Evolutionary conservation across 2,113 vertebrate genomes (phyloP), one percentile per base, ranked within the genome.

Genomic region (Anolis carolinensis): DNA sequence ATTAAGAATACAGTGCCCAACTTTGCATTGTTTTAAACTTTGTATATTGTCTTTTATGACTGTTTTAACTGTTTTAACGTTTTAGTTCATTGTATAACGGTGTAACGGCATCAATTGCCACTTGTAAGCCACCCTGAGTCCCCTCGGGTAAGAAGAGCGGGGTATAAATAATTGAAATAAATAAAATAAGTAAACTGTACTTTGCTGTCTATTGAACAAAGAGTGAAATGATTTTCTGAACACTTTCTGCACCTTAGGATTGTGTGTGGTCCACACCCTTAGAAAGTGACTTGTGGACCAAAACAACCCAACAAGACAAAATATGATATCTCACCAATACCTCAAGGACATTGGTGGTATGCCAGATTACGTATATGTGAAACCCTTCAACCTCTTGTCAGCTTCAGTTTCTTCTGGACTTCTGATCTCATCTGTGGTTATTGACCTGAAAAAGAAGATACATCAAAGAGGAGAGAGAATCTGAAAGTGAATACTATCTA

Each of bases 401-500:
- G 8, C 84, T 1, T 71, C 73, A 13, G 67, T 73, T 55, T 85
- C 84, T 20, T 32, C 1, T 87, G 0, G 1, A 63, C 81, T 87
- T 82, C 7, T 1, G 86, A 83, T 13, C 0, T 16, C 27, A 8
- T 8, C 65, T 70, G 48, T 81, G 63, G 62, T 55, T 5, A 20
- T 44, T 55, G 68, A 73, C 34, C 39, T 0, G 62, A 16, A 14
- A 13, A 87, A 52, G 76, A 44, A 79, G 79, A 20, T 70, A 52
- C 74, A 4, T 59, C 25, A 62, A 16, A 77, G 1, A 83, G 44
- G 21, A 90, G 2, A 25, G 4, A 1, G 80, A 89, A 90, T 65
- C 81, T 25, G 5, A 65, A 91, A 81, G 86, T 90, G 10, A 13
- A 75, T 7, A 72, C 2, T 44, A 82, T 83, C 23, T 92, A 25